These are phyloP conservation scores for Lepidurus arcticus DNA, from an alignment of 1,140 invertebrate genomes.

Conservation along the genomic window DNA sequence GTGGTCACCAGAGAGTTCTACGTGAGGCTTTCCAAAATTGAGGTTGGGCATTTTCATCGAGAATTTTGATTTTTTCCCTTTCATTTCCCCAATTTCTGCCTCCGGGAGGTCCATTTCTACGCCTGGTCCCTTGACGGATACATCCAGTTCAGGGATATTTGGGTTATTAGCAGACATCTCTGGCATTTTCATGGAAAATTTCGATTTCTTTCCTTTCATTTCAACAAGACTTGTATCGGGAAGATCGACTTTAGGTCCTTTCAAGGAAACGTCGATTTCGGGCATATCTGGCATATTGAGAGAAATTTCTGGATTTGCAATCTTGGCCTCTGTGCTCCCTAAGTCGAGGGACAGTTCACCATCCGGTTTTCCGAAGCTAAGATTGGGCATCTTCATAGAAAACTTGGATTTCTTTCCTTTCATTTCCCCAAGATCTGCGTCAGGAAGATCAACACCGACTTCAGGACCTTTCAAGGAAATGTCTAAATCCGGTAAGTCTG, in stretches of 20 bases:
- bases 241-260: conserved; percentile 7
- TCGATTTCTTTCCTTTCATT: conserved; percentile 22
- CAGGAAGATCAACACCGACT: not conserved
- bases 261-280: not conserved
- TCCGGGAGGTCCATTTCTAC: not conserved
- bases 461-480: not conserved
- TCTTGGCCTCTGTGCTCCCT: conserved; percentile 14
- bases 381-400: conserved; percentile 32
- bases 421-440: conserved; percentile 6
- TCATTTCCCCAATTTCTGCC: not conserved
- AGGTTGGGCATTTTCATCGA: conserved; percentile 30
- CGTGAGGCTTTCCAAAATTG: conserved; percentile 17
- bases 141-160: not conserved
- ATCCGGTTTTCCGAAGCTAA: conserved; percentile 7
- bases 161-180: not conserved
- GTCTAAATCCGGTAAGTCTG: not conserved
- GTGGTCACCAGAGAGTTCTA: not conserved
- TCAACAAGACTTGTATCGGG: not conserved
- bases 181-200: conserved; percentile 13
- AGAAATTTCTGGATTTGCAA: not conserved
- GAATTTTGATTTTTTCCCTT: conserved; percentile 29
- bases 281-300: not conserved
- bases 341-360: not conserved
- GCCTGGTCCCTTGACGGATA: not conserved
- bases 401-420: conserved; percentile 29